phyloP scores from a whole-genome alignment of 2,113 vertebrate species.

The Tachuris rubrigastra region DNA sequence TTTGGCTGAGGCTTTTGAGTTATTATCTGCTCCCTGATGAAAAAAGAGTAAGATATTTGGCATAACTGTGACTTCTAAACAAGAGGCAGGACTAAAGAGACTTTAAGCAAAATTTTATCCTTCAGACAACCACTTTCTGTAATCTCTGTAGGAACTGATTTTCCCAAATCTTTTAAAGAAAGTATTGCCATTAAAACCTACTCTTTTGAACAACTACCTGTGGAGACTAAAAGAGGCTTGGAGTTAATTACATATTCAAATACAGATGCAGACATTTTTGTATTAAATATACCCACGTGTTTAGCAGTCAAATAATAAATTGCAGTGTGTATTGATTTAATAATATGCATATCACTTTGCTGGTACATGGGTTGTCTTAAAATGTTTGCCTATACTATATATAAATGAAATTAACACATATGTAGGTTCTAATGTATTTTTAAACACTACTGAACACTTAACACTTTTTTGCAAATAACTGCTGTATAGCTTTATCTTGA shows the following conservation, averaged over 20 bases:
- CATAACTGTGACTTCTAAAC: conserved; percentile 76
- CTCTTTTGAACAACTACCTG: background rate
- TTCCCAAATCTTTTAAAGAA: conserved; percentile 35
- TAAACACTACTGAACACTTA: background rate
- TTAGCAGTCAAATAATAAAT: background rate
- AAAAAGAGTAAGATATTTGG: conserved; percentile 80
- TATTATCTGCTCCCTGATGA: conserved; percentile 78
- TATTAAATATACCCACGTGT: background rate
- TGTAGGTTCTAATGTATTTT: background rate
- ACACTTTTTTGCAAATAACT: background rate
- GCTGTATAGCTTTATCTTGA: background rate
- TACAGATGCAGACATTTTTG: background rate
- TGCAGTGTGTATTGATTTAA: background rate
- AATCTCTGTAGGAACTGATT: background rate
- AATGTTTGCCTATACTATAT: background rate
- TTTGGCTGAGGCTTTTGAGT: conserved; percentile 70
- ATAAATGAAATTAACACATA: background rate
- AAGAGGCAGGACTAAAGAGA: conserved; percentile 70
- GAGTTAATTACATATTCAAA: background rate
- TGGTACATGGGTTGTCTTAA: background rate
- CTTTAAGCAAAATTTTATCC: background rate
- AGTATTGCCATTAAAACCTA: background rate
- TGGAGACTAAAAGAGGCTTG: background rate
- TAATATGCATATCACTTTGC: background rate
- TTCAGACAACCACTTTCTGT: conserved; percentile 4